These are phyloP conservation scores for Melanerpes aurifrons DNA, from an alignment of 2,113 vertebrate species.

Conservation along the genomic window DNA sequence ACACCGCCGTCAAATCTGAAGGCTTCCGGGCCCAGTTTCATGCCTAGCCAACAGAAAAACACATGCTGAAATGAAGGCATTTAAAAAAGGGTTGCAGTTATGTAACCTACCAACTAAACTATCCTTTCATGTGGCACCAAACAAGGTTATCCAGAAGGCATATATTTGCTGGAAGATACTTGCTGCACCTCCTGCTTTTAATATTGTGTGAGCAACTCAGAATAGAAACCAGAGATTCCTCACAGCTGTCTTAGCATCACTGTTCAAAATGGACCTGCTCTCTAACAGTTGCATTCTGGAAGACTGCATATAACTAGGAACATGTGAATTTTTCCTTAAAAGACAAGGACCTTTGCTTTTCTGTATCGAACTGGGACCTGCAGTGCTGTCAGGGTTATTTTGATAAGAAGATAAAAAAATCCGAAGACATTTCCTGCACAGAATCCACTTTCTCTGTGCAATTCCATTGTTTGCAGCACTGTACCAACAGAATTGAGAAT, in stretches of 20 bases:
- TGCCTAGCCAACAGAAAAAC: constrained; percentile 72
- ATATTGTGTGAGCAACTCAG: background rate
- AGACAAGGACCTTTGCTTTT: constrained; percentile 8
- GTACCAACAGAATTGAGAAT: background rate
- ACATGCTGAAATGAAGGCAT: background rate
- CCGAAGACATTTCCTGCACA: background rate
- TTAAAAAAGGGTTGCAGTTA: background rate
- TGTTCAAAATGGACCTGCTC: too few relatives aligned
- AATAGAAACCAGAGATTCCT: background rate
- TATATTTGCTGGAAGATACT: background rate
- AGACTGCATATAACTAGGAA: background rate
- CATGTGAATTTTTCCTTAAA: background rate
- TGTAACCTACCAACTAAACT: background rate
- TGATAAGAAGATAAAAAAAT: background rate
- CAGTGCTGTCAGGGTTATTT: background rate
- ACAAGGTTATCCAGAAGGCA: background rate
- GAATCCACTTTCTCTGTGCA: background rate
- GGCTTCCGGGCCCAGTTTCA: constrained; percentile 96
- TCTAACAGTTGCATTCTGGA: background rate
- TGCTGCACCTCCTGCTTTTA: background rate
- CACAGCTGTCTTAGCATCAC: background rate
- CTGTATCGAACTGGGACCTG: background rate
- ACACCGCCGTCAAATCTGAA: constrained; percentile 97
- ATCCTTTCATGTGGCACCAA: background rate
- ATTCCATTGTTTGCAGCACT: background rate